Base-by-base conservation (phyloP, 53 echinoderm and acorn worm genomes). In the Henricia sp. region DNA sequence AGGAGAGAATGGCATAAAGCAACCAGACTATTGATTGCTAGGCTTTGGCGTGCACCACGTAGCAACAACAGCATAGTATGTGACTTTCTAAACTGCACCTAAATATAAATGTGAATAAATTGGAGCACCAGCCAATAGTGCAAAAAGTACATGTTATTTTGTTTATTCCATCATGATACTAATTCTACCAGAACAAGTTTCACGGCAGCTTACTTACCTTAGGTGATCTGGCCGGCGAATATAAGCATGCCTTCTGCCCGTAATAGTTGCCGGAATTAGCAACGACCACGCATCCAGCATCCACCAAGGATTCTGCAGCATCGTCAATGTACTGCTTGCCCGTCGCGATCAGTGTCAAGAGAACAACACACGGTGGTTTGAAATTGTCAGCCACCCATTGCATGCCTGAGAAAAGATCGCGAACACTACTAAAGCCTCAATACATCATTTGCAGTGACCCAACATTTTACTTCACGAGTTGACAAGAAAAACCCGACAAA, bases 261-360 rank as follows among this genome's bases (percentile, higher is more conserved):
- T 73, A 36, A 4, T 17, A n/a, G 50, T 69, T 85, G 16, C 85
- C 85, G 21, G 85, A 72, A 19, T 46, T 74, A 1, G 85, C 70
- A 2, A 85, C 85, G 13, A 63, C 46, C 52, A 85, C 64, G 50
- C 72, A 23, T 4, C 85, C 85, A 14, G 30, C 25, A 32, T 46
- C 42, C 17, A 19, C 25, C 19, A 51, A 30, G 36, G 55, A 41
- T 33, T 84, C 84, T 19, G 43, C 71, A 19, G 4, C 19, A 19
- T 20, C n/a, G 53, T 53, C 53, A 19, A 53, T 23, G 1, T n/a
- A n/a, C 53, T 53, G 53, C 4, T 17, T 23, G 53, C 11, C 53
- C 19, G 53, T 19, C 13, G 53, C 11, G 16, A 23, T 19, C 19
- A 23, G 19, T 19, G 16, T 23, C 53, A 6, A 53, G 53, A 53